These are phyloP conservation scores for Epinotia bilunana DNA, from an alignment of 2,888 invertebrate genomes.

Conservation along the genomic window DNA sequence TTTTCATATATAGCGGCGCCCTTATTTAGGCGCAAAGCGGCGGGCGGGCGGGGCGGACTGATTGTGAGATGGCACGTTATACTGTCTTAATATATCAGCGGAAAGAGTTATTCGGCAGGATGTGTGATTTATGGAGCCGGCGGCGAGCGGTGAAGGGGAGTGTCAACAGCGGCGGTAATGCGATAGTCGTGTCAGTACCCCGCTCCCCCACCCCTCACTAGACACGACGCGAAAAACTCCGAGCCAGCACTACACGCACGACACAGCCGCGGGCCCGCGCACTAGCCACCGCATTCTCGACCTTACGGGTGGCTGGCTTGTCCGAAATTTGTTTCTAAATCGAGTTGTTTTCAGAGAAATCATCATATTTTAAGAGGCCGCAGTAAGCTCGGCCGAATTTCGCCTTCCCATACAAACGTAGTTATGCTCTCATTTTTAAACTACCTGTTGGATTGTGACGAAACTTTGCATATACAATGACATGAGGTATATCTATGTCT, in stretches of 20 bases:
- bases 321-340: no score
- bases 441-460: no score
- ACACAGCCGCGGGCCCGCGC: constrained; percentile 6
- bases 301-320: no score
- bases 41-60: neutral
- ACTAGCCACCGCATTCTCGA: neutral
- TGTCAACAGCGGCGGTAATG: constrained; percentile 44
- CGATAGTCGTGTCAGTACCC: constrained; percentile 39
- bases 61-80: neutral
- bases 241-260: constrained; percentile 12
- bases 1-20: neutral
- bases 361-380: no score
- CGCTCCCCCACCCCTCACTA: constrained; percentile 2
- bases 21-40: neutral
- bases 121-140: constrained; percentile 39
- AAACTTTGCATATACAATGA: no score
- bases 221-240: constrained; percentile 25
- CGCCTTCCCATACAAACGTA: no score
- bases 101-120: constrained; percentile 39
- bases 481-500: no score
- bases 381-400: no score
- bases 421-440: no score
- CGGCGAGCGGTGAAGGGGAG: constrained; percentile 28
- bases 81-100: constrained; percentile 35
- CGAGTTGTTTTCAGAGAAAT: no score